These are phyloP conservation scores for Ormyrus rosae DNA, from an alignment of 2,888 invertebrate species.

Conservation along the genomic window DNA sequence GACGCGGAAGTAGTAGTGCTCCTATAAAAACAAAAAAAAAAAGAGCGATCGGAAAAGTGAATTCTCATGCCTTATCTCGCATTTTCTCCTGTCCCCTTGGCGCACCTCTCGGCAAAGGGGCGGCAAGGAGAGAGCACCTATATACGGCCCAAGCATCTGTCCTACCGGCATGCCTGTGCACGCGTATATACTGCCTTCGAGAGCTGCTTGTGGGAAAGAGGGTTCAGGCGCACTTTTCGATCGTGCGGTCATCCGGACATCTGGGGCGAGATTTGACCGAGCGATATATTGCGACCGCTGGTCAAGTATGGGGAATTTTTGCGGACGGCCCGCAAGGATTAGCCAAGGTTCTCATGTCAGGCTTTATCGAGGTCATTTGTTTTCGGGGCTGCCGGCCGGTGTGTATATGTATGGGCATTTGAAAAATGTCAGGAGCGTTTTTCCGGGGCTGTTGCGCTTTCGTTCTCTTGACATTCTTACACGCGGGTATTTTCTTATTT, in stretches of 20 bases:
- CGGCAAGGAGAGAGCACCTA: neutral
- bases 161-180: slow-evolving; percentile 23
- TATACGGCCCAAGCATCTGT: slow-evolving; percentile 29
- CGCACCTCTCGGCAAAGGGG: neutral
- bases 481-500: too few relatives aligned
- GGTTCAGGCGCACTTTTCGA: slow-evolving; percentile 18
- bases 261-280: slow-evolving; percentile 28
- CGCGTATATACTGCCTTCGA: too few relatives aligned
- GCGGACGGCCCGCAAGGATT: slow-evolving; percentile 9
- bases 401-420: too few relatives aligned
- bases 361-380: slow-evolving; percentile 34
- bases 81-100: slow-evolving; percentile 3
- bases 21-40: too few relatives aligned
- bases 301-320: slow-evolving; percentile 11
- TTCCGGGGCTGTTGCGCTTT: too few relatives aligned
- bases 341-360: slow-evolving; percentile 16
- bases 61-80: slow-evolving; percentile 38
- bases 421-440: too few relatives aligned
- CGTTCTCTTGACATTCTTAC: too few relatives aligned
- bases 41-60: slow-evolving; percentile 1
- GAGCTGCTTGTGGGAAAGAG: slow-evolving; percentile 38
- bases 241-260: slow-evolving; percentile 5
- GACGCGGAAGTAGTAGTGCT: neutral
- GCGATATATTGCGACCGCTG: slow-evolving; percentile 19
- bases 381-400: too few relatives aligned